Evolutionary conservation across 1,140 invertebrate genomes (phyloP).

Genomic region (Diabrotica virgifera): DNA sequence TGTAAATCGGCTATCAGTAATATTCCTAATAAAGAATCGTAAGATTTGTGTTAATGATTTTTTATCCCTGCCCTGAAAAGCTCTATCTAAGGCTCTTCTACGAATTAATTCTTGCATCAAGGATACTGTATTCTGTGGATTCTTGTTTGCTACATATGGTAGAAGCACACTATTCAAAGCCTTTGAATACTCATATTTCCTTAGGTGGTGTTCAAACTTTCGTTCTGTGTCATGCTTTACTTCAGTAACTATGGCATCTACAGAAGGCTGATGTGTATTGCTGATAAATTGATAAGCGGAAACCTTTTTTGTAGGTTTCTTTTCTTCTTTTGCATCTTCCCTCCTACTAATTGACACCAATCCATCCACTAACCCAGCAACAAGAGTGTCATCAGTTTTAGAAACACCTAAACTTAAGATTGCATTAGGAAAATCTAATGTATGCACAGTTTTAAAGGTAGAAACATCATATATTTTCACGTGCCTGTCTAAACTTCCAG

Average conservation of each 20-base stretch:
- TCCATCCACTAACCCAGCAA: conserved; percentile 90
- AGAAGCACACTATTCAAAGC: conserved; percentile 73
- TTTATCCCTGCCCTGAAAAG: conserved; percentile 66
- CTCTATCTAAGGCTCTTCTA: conserved; percentile 67
- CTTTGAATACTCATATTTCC: conserved; percentile 79
- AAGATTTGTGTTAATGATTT: conserved; percentile 65
- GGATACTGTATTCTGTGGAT: conserved; percentile 73
- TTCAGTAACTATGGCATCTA: conserved; percentile 57
- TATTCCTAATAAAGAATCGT: conserved; percentile 72
- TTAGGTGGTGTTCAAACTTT: conserved; percentile 68
- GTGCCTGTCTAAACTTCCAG: conserved; percentile 88
- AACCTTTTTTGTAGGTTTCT: conserved; percentile 51
- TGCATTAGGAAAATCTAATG: conserved; percentile 85
- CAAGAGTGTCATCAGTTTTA: conserved; percentile 78
- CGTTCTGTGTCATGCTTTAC: conserved; percentile 50
- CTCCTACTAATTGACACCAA: conserved; percentile 80
- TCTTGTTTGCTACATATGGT: conserved; percentile 58
- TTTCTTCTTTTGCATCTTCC: conserved; percentile 59
- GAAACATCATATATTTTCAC: conserved; percentile 91
- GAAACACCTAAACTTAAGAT: conserved; percentile 82
- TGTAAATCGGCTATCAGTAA: conserved; percentile 72
- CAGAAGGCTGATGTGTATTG: conserved; percentile 51
- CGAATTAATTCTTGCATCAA: conserved; percentile 82
- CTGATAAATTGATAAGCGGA: conserved; percentile 53
- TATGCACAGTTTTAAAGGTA: conserved; percentile 84